phyloP scores from a whole-genome alignment of 2,888 invertebrate genomes.

The Elaeidobius kamerunicus region DNA sequence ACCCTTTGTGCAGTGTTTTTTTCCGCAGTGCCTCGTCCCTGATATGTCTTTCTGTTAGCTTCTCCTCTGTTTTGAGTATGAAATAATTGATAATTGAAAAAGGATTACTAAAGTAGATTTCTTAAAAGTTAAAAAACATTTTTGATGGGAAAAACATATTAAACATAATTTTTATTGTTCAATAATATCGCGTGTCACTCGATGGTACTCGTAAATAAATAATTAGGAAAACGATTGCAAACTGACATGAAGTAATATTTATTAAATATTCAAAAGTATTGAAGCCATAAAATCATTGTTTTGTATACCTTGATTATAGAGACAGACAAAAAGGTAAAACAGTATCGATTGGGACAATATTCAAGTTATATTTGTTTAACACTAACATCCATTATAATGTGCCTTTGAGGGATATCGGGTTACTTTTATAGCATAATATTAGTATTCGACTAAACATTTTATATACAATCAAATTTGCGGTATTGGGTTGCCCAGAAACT shows the following conservation, averaged over 20 bases:
- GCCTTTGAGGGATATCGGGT: neutral
- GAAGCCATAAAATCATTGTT: conserved; percentile 3
- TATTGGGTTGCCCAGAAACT: too few species aligned
- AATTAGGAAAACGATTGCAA: neutral
- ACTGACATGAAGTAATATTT: neutral
- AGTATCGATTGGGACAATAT: neutral
- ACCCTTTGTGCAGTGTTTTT: too few species aligned
- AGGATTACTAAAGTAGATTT: too few species aligned
- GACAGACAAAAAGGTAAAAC: conserved; percentile 2
- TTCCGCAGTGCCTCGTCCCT: too few species aligned
- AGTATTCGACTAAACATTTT: too few species aligned
- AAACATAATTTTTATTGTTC: too few species aligned
- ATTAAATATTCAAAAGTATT: conserved; percentile 4
- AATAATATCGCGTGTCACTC: neutral
- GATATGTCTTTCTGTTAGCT: too few species aligned
- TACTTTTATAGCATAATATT: neutral
- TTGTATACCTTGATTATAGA: neutral
- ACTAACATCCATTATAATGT: neutral
- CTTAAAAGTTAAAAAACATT: too few species aligned
- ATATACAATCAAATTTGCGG: too few species aligned
- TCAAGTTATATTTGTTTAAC: neutral
- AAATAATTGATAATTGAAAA: too few species aligned
- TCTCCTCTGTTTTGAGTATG: too few species aligned
- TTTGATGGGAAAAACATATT: too few species aligned
- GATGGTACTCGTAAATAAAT: conserved; percentile 1